phyloP scores from a whole-genome alignment of 2,797 vertebrate genomes.

The Falco biarmicus region DNA sequence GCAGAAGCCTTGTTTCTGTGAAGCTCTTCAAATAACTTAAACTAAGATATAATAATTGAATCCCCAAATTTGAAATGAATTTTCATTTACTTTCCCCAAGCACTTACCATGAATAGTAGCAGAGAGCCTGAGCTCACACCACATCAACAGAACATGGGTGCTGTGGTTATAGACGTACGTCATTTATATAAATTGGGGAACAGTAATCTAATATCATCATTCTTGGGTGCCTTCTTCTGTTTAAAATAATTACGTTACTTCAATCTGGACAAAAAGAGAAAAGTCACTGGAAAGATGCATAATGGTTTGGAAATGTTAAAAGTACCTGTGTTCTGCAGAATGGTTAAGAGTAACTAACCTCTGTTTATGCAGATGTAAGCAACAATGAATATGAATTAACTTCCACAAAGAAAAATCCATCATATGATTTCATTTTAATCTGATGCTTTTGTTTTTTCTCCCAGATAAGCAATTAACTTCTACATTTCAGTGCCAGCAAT shows the following conservation, averaged over 20 bases:
- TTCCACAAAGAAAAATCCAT: not conserved
- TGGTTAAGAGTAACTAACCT: not conserved
- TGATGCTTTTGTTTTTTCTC: not conserved
- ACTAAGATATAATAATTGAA: not conserved
- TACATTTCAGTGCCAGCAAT: not conserved
- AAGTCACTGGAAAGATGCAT: not conserved
- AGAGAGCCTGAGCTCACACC: not conserved
- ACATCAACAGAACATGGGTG: not conserved
- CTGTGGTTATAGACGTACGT: not conserved
- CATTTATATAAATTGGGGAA: not conserved
- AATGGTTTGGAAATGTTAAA: not conserved
- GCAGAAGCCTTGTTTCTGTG: not conserved
- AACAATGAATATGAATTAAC: not conserved
- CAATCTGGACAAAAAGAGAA: not conserved
- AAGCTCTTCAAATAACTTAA: not conserved
- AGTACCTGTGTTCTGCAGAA: not conserved
- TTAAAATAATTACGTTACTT: not conserved
- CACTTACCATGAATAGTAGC: not conserved
- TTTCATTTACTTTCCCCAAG: not conserved
- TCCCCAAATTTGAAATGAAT: not conserved
- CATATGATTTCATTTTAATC: not conserved
- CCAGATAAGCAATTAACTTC: conserved; percentile 22
- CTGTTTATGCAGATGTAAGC: not conserved
- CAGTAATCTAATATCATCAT: not conserved
- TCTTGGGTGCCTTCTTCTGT: not conserved